Evolutionary conservation across 2,888 invertebrate genomes (phyloP).

Genomic region (Lottia scabra): DNA sequence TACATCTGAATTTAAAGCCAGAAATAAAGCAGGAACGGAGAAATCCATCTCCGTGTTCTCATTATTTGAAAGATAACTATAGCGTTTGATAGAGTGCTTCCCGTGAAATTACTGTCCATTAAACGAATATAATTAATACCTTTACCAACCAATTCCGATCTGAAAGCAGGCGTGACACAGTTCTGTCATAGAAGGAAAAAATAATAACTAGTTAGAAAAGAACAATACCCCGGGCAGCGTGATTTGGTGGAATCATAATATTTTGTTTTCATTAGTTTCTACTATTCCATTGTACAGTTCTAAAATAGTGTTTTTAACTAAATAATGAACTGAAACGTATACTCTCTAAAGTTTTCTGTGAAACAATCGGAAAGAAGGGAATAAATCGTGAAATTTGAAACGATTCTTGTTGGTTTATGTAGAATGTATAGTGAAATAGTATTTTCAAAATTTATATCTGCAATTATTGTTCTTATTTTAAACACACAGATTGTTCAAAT

Average conservation of each 20-base stretch:
- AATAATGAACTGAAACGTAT: too few species aligned
- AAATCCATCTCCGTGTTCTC: slow-evolving; percentile 15
- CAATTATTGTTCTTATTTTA: too few species aligned
- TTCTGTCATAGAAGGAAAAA: not conserved
- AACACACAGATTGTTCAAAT: too few species aligned
- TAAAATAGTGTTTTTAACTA: too few species aligned
- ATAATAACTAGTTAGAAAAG: slow-evolving; percentile 3
- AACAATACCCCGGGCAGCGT: not conserved
- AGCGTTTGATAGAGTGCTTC: slow-evolving; percentile 20
- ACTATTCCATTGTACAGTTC: too few species aligned
- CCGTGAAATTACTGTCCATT: slow-evolving; percentile 19
- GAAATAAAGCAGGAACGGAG: slow-evolving; percentile 7
- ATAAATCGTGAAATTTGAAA: too few species aligned
- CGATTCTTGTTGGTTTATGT: too few species aligned
- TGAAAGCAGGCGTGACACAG: slow-evolving; percentile 1
- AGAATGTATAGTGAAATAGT: too few species aligned
- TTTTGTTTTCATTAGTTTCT: too few species aligned
- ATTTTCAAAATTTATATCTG: too few species aligned
- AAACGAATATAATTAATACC: slow-evolving; percentile 13
- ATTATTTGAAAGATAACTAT: slow-evolving; percentile 21
- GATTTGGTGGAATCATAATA: not conserved
- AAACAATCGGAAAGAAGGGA: too few species aligned
- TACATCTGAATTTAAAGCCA: slow-evolving; percentile 17
- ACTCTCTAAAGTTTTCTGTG: too few species aligned
- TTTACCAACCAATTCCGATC: slow-evolving; percentile 3